phyloP scores from a whole-genome alignment of 2,797 vertebrate genomes.

The Petrocephalus sullivani region DNA sequence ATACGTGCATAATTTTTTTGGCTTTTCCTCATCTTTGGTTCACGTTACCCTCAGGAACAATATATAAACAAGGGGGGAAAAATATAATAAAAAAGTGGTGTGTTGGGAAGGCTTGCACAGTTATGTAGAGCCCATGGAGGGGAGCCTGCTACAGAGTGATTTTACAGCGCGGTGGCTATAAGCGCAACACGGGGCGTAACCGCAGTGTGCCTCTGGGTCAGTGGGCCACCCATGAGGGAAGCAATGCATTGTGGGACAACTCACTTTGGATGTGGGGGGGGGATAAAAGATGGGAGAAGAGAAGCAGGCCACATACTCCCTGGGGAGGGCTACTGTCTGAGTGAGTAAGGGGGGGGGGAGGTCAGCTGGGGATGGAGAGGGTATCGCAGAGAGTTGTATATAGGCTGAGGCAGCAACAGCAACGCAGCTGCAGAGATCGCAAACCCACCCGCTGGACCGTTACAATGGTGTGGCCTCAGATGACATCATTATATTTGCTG shows the following conservation, averaged over 20 bases:
- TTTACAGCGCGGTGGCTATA: background rate
- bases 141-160: background rate
- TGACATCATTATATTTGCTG: background rate
- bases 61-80: background rate
- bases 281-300: too few relatives aligned
- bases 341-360: background rate
- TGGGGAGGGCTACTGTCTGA: background rate
- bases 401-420: background rate
- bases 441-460: background rate
- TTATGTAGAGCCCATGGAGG: background rate
- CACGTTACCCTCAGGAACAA: background rate
- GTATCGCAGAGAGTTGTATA: background rate
- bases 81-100: background rate
- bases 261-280: background rate
- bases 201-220: background rate
- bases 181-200: background rate
- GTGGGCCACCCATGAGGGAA: background rate
- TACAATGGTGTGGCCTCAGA: background rate
- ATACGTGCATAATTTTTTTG: background rate
- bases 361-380: background rate
- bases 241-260: background rate
- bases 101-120: background rate
- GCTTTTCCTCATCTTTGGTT: background rate
- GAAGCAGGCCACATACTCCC: too few relatives aligned
- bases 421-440: background rate